A percentile compares a stretch with the other conserved stretches of the same genome.
These are phyloP conservation scores for Chauna torquata DNA, from an alignment of 2,113 vertebrate species.

Conservation along the genomic window DNA sequence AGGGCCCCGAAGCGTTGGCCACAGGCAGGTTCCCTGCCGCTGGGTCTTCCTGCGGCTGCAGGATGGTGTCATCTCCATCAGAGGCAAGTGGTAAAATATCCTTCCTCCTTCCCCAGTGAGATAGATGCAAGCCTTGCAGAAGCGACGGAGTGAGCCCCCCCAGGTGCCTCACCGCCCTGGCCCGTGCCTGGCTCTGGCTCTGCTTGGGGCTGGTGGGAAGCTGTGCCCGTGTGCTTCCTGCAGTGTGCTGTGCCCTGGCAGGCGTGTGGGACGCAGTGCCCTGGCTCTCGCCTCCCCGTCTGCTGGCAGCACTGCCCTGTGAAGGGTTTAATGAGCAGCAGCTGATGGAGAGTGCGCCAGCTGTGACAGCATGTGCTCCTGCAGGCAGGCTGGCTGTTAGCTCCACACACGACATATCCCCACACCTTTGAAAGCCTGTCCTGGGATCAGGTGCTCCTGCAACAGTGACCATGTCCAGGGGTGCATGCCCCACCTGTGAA, in stretches of 20 bases:
- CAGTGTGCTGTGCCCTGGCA: not conserved
- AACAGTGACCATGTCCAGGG: accelerated
- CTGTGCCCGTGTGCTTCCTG: accelerated
- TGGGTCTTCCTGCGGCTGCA: not conserved
- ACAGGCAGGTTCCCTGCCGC: accelerated
- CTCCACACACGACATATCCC: not conserved
- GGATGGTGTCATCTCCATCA: accelerated
- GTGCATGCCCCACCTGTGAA: accelerated
- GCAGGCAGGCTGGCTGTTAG: not conserved
- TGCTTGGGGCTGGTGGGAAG: not conserved
- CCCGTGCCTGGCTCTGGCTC: accelerated
- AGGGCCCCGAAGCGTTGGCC: not conserved
- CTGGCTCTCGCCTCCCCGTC: not conserved
- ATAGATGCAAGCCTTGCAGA: not conserved
- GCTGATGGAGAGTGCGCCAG: not conserved
- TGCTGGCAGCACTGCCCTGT: not conserved
- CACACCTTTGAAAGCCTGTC: not conserved
- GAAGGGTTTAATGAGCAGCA: accelerated
- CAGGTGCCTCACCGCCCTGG: not conserved
- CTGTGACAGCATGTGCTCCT: not conserved
- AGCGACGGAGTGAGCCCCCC: not conserved
- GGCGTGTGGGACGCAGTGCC: not conserved
- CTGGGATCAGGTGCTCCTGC: accelerated
- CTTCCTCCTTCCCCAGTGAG: not conserved
- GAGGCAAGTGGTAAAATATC: not conserved